Conservation (phyloP, 2,113 vertebrate genomes). For the Brachypteracias leptosomus region DNA sequence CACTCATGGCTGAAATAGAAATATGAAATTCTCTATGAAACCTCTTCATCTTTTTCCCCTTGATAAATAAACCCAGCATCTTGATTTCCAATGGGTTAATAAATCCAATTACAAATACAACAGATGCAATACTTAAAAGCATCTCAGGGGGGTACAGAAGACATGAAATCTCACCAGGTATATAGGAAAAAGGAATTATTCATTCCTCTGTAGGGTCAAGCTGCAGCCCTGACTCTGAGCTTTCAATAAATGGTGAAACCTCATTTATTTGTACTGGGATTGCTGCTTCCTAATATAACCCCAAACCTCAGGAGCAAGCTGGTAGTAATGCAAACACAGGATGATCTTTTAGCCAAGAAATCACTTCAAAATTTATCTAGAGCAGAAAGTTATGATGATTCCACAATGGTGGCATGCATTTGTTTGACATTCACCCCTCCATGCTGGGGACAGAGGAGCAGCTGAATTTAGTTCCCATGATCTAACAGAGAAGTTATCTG, state of each 20-base stretch:
- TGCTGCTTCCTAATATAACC: constrained; percentile 52
- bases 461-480: constrained; percentile 54
- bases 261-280: constrained; percentile 41
- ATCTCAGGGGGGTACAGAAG: background rate
- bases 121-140: background rate
- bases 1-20: background rate
- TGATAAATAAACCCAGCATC: background rate
- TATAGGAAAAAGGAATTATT: background rate
- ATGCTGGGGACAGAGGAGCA: background rate
- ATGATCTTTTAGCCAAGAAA: constrained; percentile 34
- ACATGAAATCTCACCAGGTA: background rate
- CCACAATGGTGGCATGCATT: constrained; percentile 46
- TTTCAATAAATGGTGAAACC: constrained; percentile 25
- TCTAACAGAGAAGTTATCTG: constrained; percentile 46
- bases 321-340: constrained; percentile 43
- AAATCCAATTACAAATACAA: background rate
- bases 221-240: background rate
- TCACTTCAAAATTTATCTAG: constrained; percentile 43
- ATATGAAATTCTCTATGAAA: background rate
- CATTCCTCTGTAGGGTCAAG: background rate
- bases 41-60: background rate
- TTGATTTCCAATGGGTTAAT: background rate
- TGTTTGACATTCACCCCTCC: constrained; percentile 36
- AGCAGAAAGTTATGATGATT: constrained; percentile 55
- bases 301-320: background rate